Conservation (phyloP, 2,113 vertebrate species). For the Hyaena hyaena region DNA sequence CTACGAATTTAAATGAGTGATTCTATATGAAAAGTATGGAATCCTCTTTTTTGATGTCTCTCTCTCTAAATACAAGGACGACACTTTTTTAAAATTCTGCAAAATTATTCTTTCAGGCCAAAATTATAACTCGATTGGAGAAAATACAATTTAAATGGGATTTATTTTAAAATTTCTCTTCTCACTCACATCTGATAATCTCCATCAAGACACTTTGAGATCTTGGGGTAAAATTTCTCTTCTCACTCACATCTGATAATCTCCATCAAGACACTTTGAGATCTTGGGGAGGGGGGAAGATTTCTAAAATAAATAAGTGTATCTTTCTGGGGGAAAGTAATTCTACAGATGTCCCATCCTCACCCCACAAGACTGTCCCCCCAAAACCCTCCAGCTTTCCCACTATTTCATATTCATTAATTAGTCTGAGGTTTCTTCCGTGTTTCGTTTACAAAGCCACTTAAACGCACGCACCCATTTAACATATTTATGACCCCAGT, state of each 20-base stretch:
- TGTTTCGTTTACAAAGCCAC: conserved; percentile 94
- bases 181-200: background rate
- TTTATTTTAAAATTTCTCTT: background rate
- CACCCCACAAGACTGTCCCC: conserved; percentile 27
- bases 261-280: background rate
- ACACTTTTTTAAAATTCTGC: background rate
- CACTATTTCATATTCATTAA: conserved; percentile 91
- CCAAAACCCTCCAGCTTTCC: conserved; percentile 84
- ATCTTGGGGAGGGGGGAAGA: background rate
- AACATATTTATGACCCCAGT: conserved; percentile 99
- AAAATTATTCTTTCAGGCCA: background rate
- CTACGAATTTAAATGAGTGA: background rate
- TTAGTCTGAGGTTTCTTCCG: conserved; percentile 91
- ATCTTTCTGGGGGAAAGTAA: conserved; percentile 23
- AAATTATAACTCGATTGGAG: background rate
- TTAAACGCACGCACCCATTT: conserved; percentile 93
- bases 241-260: background rate
- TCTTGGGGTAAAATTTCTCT: background rate
- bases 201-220: background rate
- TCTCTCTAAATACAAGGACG: conserved; percentile 47
- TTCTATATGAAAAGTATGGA: background rate
- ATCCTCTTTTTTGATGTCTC: conserved; percentile 50
- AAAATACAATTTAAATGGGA: background rate
- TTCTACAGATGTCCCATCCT: background rate
- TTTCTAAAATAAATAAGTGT: background rate